Evolutionary conservation across 2,797 vertebrate genomes (phyloP).

Genomic region (Propithecus perrieri): DNA sequence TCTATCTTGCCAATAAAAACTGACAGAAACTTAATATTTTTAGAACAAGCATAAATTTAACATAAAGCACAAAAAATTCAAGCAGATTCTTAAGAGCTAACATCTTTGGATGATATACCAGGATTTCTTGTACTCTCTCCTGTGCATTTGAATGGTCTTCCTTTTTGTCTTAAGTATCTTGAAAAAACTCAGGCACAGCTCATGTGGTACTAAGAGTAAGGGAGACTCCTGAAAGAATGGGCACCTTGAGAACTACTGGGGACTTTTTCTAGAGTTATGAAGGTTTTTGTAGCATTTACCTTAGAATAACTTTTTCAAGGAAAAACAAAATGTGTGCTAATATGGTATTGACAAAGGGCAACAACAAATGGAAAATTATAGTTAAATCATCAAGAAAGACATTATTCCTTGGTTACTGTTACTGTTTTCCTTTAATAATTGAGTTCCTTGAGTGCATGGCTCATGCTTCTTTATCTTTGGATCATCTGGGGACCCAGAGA

Average conservation of each 20-base stretch:
- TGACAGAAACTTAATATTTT: not conserved
- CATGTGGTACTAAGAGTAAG: not conserved
- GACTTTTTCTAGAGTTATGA: not conserved
- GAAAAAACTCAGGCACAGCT: not conserved
- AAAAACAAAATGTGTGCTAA: not conserved
- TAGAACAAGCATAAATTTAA: not conserved
- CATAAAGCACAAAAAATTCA: not conserved
- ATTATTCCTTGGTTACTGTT: not conserved
- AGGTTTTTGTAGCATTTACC: not conserved
- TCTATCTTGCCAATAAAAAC: not conserved
- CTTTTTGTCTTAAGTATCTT: not conserved
- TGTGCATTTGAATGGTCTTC: not conserved
- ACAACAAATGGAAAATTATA: not conserved
- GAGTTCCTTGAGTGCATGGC: not conserved
- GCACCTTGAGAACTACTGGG: not conserved
- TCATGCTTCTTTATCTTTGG: not conserved
- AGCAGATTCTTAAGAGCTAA: not conserved
- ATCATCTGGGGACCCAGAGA: not conserved
- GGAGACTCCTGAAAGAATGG: not conserved
- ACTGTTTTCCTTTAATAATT: slow-evolving; percentile 16
- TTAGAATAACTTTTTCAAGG: not conserved
- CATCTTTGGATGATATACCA: not conserved
- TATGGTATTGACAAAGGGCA: not conserved
- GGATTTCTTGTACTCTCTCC: not conserved
- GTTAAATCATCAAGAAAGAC: not conserved